Percentiles rank a stretch among this genome's conserved stretches.
Conservation (phyloP, 2,888 invertebrate genomes). For the Sisyra terminalis region DNA sequence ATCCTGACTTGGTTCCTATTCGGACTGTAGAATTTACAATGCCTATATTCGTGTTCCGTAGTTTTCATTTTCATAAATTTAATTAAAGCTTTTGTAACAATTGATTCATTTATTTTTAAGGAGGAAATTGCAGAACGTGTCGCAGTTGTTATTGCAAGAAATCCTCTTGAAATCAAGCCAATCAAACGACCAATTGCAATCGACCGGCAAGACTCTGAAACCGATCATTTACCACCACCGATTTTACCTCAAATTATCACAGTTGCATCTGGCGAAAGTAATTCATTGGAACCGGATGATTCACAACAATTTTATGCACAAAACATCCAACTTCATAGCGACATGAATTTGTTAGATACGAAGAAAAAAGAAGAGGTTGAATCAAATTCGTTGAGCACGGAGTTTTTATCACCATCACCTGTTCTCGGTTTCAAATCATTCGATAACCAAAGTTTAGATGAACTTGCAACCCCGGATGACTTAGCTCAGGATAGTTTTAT, state of each 20-base stretch:
- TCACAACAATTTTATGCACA: slow-evolving; percentile 18
- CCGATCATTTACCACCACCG: slow-evolving; percentile 15
- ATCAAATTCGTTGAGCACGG: slow-evolving; percentile 1
- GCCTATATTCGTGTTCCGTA: too few species aligned
- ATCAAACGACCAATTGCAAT: slow-evolving; percentile 45
- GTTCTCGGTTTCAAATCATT: slow-evolving; percentile 34
- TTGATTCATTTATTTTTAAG: slow-evolving; percentile 26
- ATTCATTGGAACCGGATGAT: slow-evolving; percentile 8
- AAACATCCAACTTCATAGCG: slow-evolving; percentile 19
- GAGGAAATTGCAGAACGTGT: slow-evolving; percentile 60
- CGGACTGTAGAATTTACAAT: too few species aligned
- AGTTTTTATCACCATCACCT: slow-evolving; percentile 41
- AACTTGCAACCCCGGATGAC: slow-evolving; percentile 42
- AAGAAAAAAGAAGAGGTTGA: slow-evolving; percentile 14
- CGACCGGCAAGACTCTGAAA: slow-evolving; percentile 19
- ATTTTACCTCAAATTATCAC: slow-evolving; percentile 14
- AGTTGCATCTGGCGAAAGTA: slow-evolving; percentile 8
- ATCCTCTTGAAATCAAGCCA: slow-evolving; percentile 53
- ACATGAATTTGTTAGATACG: slow-evolving; percentile 14
- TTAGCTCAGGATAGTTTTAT: slow-evolving; percentile 31
- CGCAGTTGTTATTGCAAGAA: slow-evolving; percentile 48
- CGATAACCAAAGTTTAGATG: slow-evolving; percentile 40
- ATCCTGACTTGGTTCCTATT: too few species aligned
- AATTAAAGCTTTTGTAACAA: too few species aligned
- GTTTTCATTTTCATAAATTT: too few species aligned